Conservation (phyloP, 2,888 invertebrate genomes). For the Apeira syringaria region DNA sequence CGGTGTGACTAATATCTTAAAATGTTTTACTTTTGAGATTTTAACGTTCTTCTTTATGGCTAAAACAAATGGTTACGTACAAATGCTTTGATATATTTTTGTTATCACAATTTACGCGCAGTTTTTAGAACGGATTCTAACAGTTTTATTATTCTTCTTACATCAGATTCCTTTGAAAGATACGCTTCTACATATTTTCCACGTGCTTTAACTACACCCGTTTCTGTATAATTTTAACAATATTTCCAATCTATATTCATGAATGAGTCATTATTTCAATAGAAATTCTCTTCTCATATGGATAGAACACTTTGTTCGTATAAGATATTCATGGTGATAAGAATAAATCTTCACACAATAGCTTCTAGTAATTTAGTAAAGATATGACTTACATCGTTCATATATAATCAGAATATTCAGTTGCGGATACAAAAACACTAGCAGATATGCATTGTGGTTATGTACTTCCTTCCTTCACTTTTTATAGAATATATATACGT, state of each 20-base stretch:
- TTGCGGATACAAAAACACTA: constrained; percentile 6
- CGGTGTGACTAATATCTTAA: constrained; percentile 62
- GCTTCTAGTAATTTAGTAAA: constrained; percentile 17
- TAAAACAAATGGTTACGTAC: constrained; percentile 46
- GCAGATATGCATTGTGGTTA: constrained; percentile 8
- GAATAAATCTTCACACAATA: constrained; percentile 29
- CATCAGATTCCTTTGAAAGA: constrained; percentile 13
- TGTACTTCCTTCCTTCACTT: constrained; percentile 37
- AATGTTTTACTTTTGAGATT: constrained; percentile 59
- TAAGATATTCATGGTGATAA: constrained; percentile 24
- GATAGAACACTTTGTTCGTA: constrained; percentile 14
- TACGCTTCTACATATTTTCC: constrained; percentile 11
- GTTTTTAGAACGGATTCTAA: constrained; percentile 34
- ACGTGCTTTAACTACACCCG: constrained; percentile 20
- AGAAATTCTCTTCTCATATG: constrained; percentile 15
- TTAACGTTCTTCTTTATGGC: constrained; percentile 49
- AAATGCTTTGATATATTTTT: constrained; percentile 44
- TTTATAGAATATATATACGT: constrained; percentile 37
- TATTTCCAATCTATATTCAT: constrained; percentile 20
- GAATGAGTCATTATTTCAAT: constrained; percentile 19
- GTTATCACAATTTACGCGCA: constrained; percentile 31
- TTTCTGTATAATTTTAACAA: constrained; percentile 15
- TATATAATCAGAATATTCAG: constrained; percentile 20
- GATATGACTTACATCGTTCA: constrained; percentile 11
- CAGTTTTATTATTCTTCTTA: constrained; percentile 27